phyloP scores from a whole-genome alignment of 2,888 invertebrate genomes.

The Cyaniris semiargus region DNA sequence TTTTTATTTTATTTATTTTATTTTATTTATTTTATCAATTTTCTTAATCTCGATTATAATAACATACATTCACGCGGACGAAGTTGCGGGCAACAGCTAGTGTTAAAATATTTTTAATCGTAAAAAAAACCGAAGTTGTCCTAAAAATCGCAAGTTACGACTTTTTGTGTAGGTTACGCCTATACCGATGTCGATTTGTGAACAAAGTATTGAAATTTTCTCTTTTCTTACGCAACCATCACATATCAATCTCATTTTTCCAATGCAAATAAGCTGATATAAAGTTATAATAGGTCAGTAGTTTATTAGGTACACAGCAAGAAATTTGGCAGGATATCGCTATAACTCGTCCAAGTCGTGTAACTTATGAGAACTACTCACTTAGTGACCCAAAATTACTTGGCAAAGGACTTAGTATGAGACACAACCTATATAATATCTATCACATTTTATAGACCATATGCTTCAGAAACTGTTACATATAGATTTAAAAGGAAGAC shows the following conservation, averaged over 20 bases:
- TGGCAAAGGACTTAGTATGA: conserved; percentile 54
- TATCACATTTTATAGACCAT: conserved; percentile 9
- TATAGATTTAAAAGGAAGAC: not conserved
- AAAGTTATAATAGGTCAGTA: conserved; percentile 52
- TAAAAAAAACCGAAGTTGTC: no score
- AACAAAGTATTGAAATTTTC: no score
- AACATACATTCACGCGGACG: no score
- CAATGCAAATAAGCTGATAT: conserved; percentile 34
- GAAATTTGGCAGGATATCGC: conserved; percentile 66
- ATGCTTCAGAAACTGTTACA: not conserved
- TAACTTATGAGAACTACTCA: conserved; percentile 62
- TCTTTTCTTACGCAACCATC: not conserved
- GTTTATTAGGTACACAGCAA: conserved; percentile 54
- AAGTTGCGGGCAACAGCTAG: no score
- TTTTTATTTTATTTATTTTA: no score
- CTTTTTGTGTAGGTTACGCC: no score
- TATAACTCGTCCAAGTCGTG: conserved; percentile 65
- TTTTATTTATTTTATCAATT: no score
- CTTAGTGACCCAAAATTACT: conserved; percentile 70
- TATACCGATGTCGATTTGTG: no score
- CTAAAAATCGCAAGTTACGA: no score
- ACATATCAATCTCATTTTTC: conserved; percentile 2
- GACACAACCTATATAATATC: conserved; percentile 36
- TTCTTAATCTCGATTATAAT: no score
- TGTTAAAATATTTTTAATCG: no score